Evolutionary conservation across 2,797 vertebrate genomes (phyloP).

Genomic region (Schizothorax lantsangensis): DNA sequence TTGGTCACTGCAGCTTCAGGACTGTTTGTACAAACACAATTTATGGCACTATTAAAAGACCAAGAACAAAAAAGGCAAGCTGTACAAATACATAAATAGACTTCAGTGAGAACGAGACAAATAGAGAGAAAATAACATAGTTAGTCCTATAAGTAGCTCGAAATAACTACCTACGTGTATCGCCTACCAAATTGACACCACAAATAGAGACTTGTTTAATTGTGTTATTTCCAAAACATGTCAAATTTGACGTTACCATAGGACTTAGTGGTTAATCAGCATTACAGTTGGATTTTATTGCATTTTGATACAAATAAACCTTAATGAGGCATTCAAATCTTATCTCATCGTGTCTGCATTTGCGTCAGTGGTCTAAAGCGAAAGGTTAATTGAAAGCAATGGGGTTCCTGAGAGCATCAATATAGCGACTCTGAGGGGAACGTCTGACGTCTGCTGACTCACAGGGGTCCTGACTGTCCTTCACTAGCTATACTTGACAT

Average conservation of each 20-base stretch:
- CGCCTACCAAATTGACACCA: background rate
- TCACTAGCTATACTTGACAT: background rate
- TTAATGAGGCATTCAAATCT: background rate
- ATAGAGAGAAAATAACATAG: background rate
- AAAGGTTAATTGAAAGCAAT: conserved; percentile 42
- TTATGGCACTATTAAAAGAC: conserved; percentile 16
- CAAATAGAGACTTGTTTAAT: background rate
- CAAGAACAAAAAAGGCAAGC: conserved; percentile 2
- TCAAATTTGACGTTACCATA: background rate
- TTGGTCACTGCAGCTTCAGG: background rate
- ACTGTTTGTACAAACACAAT: background rate
- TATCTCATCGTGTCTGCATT: background rate
- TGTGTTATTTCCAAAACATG: conserved; percentile 4
- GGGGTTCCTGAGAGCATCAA: conserved; percentile 4
- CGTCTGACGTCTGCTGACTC: background rate
- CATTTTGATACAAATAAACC: background rate
- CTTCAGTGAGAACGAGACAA: background rate
- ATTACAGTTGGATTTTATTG: background rate
- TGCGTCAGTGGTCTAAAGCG: conserved; percentile 25
- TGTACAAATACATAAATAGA: conserved; percentile 8
- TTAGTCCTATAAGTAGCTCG: background rate
- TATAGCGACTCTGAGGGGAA: conserved; percentile 11
- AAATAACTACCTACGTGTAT: background rate
- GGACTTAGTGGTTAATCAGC: background rate
- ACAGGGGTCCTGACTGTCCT: conserved; percentile 23